Conservation (phyloP, 2,797 vertebrate genomes). For the Lerista edwardsae region DNA sequence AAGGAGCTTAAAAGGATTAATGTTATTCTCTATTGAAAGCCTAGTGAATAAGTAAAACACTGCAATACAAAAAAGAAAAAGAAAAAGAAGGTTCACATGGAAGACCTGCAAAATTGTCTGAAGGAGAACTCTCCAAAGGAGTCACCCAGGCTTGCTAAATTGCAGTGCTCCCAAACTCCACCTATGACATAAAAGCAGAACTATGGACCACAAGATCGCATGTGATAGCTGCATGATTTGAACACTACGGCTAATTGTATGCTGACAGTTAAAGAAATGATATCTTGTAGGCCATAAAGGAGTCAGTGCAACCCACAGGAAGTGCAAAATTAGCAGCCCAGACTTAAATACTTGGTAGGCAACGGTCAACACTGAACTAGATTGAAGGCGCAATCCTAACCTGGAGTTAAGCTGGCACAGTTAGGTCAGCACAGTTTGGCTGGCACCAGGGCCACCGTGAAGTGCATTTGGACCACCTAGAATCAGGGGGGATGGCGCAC, state of each 20-base stretch:
- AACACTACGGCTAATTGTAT: conserved; percentile 50
- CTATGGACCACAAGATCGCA: conserved; percentile 43
- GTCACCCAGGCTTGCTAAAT: conserved; percentile 57
- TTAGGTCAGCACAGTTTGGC: no score
- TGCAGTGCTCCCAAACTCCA: conserved; percentile 52
- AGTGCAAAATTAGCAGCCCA: neutral
- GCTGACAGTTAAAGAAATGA: no score
- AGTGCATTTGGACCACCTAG: no score
- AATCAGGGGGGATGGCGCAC: no score
- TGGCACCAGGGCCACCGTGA: no score
- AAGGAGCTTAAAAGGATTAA: conserved; percentile 92
- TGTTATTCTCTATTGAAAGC: conserved; percentile 87
- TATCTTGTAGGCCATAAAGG: neutral
- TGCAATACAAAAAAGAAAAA: conserved; percentile 69
- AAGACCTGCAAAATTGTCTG: conserved; percentile 71
- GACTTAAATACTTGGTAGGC: neutral
- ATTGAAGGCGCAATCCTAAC: neutral
- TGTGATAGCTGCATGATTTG: conserved; percentile 6
- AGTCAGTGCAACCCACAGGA: neutral
- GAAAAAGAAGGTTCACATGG: conserved; percentile 70
- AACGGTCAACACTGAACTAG: neutral
- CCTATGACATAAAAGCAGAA: conserved; percentile 30
- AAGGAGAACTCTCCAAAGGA: conserved; percentile 62
- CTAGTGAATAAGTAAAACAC: conserved; percentile 81
- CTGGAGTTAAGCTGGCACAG: no score